Conservation (phyloP, 2,888 invertebrate species). For the Synanthedon tipuliformis region DNA sequence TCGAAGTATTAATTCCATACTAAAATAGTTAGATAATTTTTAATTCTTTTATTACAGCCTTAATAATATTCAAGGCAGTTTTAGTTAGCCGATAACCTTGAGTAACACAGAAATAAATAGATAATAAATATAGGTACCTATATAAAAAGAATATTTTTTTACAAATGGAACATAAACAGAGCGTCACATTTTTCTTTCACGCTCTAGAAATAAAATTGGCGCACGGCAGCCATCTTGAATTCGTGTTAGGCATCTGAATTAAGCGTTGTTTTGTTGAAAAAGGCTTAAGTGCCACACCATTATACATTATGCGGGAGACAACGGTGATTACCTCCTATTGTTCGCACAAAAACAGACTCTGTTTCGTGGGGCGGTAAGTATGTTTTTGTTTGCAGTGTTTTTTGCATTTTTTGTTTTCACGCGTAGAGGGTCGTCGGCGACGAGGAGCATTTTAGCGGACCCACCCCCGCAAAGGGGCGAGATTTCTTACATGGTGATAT, state of each 20-base stretch:
- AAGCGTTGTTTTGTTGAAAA: constrained; percentile 46
- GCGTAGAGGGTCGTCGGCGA: constrained; percentile 34
- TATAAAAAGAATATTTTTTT: no score
- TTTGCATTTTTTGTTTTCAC: constrained; percentile 32
- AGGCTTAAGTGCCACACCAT: constrained; percentile 53
- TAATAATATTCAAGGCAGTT: no score
- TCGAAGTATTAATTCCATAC: no score
- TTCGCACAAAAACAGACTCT: constrained; percentile 22
- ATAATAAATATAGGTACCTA: no score
- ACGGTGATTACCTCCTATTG: constrained; percentile 41
- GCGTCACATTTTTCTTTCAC: no score
- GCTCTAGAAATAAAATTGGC: no score
- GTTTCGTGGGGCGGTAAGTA: constrained; percentile 8
- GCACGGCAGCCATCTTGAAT: constrained; percentile 51
- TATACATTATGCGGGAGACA: constrained; percentile 53
- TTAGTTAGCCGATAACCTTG: no score
- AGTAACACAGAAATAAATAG: no score
- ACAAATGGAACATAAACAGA: no score
- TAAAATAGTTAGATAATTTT: no score
- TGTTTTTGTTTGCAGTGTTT: constrained; percentile 13
- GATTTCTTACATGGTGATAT: constrained; percentile 65
- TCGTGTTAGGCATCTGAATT: constrained; percentile 51
- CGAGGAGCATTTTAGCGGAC: constrained; percentile 41
- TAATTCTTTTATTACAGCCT: no score
- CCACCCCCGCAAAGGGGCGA: constrained; percentile 48